Conservation (phyloP, 2,797 vertebrate genomes). For the Phaenicophaeus curvirostris region DNA sequence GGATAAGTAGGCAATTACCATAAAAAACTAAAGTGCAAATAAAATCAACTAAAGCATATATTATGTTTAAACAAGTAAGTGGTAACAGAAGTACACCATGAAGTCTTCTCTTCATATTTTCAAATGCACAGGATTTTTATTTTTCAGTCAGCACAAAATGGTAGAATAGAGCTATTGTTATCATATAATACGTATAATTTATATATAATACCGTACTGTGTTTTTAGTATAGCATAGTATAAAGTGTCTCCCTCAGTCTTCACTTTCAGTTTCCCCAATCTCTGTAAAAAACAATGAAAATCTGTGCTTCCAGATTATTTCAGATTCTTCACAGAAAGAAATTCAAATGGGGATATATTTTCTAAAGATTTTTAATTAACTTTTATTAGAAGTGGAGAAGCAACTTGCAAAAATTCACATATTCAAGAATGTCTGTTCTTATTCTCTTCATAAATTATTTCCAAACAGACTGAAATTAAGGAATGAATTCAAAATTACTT, state of each 20-base stretch:
- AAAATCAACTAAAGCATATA: neutral
- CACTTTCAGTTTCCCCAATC: neutral
- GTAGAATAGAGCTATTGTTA: neutral
- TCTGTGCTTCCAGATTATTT: neutral
- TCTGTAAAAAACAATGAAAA: neutral
- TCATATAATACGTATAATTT: neutral
- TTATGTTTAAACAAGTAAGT: slow-evolving; percentile 4
- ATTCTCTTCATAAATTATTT: slow-evolving; percentile 39
- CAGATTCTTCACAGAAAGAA: neutral
- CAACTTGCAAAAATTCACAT: neutral
- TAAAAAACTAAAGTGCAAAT: slow-evolving; percentile 22
- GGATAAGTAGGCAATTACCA: slow-evolving; percentile 37
- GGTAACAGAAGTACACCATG: neutral
- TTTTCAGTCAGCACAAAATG: neutral
- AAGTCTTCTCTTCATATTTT: neutral
- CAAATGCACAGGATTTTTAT: neutral
- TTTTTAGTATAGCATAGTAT: neutral
- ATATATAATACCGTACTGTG: neutral
- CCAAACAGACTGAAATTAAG: slow-evolving; percentile 5
- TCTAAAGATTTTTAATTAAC: neutral
- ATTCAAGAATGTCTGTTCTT: neutral
- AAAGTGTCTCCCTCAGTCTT: neutral
- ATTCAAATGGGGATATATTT: neutral
- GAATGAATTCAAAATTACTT: neutral
- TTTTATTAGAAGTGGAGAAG: neutral